phyloP scores from a whole-genome alignment of 2,797 vertebrate genomes.

The Chlorospingus semifuscus region DNA sequence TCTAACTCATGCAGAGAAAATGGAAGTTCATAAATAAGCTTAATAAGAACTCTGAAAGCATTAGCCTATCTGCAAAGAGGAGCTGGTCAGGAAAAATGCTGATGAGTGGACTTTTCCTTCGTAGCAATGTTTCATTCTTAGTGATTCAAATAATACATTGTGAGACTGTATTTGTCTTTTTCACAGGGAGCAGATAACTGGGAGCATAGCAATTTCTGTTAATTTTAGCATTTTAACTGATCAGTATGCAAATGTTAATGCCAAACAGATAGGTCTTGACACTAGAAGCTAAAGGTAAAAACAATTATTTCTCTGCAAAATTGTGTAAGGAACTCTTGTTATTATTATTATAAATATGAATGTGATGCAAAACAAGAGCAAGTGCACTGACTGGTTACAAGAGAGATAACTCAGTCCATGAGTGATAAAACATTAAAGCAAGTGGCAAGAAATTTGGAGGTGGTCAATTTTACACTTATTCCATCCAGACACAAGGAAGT shows the following conservation, averaged over 20 bases:
- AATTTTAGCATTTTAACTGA: not conserved
- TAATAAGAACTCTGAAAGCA: not conserved
- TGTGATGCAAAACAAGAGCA: not conserved
- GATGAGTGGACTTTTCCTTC: not conserved
- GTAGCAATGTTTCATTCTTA: not conserved
- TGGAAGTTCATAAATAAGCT: not conserved
- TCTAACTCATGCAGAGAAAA: not conserved
- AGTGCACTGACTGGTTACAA: not conserved
- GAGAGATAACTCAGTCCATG: not conserved
- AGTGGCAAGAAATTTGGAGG: not conserved
- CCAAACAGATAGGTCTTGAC: not conserved
- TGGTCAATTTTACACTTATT: not conserved
- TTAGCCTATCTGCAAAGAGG: not conserved
- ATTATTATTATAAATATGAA: not conserved
- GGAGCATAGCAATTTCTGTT: not conserved
- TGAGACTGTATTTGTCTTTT: not conserved
- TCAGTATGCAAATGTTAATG: not conserved
- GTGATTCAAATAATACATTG: not conserved
- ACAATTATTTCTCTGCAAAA: not conserved
- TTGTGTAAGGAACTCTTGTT: not conserved
- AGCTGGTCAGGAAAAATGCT: constrained; percentile 8
- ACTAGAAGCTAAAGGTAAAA: not conserved
- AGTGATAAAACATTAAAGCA: not conserved
- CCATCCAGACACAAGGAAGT: not conserved
- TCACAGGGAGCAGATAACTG: not conserved